A percentile compares a stretch with the other conserved stretches of the same genome.
Evolutionary conservation across 2,888 invertebrate species (phyloP).

Genomic region (Amblyteles armatorius): DNA sequence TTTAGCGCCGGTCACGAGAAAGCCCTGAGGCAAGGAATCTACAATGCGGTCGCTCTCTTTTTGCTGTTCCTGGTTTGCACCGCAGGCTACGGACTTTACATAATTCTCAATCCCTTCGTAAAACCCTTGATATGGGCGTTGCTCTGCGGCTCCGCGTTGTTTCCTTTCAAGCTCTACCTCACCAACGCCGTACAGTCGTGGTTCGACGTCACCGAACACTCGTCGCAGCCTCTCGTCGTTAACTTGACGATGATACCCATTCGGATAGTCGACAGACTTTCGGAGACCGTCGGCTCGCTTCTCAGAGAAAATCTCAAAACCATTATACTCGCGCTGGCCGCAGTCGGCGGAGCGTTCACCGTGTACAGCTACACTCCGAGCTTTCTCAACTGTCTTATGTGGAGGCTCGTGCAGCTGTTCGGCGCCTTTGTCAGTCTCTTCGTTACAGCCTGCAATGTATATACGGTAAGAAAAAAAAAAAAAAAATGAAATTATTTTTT

Average conservation of each 20-base stretch:
- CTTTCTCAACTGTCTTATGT: slow-evolving; percentile 87
- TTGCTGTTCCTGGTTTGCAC: slow-evolving; percentile 89
- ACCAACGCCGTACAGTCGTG: slow-evolving; percentile 92
- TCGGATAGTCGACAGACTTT: slow-evolving; percentile 90
- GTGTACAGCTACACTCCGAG: slow-evolving; percentile 91
- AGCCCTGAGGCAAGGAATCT: slow-evolving; percentile 96
- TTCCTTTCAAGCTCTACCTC: slow-evolving; percentile 95
- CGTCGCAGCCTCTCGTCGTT: slow-evolving; percentile 88
- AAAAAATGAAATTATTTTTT: not conserved
- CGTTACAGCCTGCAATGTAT: slow-evolving; percentile 86
- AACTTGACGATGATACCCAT: slow-evolving; percentile 89
- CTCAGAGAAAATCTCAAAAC: slow-evolving; percentile 89
- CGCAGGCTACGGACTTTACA: slow-evolving; percentile 92
- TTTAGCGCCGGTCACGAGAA: slow-evolving; percentile 93
- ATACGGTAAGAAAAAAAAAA: slow-evolving; percentile 83
- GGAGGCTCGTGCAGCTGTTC: slow-evolving; percentile 86
- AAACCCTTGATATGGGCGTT: slow-evolving; percentile 98
- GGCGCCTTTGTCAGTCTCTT: slow-evolving; percentile 85
- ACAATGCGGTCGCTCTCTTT: slow-evolving; percentile 94
- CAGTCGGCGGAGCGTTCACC: slow-evolving; percentile 84
- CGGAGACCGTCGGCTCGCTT: slow-evolving; percentile 90
- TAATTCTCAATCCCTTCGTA: slow-evolving; percentile 95
- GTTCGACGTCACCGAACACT: slow-evolving; percentile 90
- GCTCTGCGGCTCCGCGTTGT: slow-evolving; percentile 98
- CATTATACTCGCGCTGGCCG: slow-evolving; percentile 82